Evolutionary conservation across 2,888 invertebrate species (phyloP).

Genomic region (Hartigia nigra): DNA sequence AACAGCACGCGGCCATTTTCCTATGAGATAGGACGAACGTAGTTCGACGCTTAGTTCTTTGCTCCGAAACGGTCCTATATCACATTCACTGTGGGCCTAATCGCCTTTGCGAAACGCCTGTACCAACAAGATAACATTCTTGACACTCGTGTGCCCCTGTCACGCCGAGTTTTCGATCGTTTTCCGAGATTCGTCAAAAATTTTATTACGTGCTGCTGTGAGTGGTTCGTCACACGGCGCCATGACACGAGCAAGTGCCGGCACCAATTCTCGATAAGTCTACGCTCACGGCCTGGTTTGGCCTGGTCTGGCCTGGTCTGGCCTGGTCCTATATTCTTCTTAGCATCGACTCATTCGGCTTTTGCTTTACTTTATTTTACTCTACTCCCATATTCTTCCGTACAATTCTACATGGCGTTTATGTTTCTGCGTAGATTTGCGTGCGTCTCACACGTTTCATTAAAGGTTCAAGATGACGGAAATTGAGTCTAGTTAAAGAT

Average conservation of each 20-base stretch:
- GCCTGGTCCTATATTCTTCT: background rate
- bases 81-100: background rate
- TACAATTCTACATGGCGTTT: background rate
- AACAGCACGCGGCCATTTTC: slow-evolving; percentile 47
- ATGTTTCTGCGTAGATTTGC: background rate
- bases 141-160: background rate
- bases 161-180: background rate
- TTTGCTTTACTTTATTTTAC: background rate
- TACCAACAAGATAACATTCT: background rate
- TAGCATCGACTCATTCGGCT: background rate
- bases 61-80: background rate
- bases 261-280: background rate
- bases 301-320: no score
- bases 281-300: background rate
- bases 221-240: slow-evolving; percentile 38
- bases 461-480: background rate
- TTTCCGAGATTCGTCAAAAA: background rate
- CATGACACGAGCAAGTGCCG: slow-evolving; percentile 30
- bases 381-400: background rate
- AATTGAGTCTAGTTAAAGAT: background rate
- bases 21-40: slow-evolving; percentile 27
- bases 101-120: background rate
- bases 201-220: slow-evolving; percentile 25
- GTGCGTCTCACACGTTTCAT: background rate
- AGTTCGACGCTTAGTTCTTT: slow-evolving; percentile 11